Evolutionary conservation across 2,797 vertebrate species (phyloP), one percentile per base, ranked within the genome.

Genomic region (Denticeps clupeoides): DNA sequence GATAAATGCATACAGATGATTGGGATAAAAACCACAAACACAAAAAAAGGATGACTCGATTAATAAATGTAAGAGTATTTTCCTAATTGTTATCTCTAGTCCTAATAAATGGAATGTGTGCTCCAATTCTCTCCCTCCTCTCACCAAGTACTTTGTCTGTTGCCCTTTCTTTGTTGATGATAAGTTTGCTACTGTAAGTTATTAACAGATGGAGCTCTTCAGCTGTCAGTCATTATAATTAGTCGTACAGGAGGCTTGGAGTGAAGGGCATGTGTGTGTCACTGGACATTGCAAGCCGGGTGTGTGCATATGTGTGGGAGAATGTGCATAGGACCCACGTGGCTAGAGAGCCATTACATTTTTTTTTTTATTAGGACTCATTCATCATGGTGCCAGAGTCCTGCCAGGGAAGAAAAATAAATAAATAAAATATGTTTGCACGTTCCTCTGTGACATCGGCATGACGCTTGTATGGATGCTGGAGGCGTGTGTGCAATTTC

Each of bases 171-270:
- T 31, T 29, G 11, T 12, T 19, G 24, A 18, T 41, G 23, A 38
- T 38, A 38, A 19, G 35, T 35, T 38, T 38, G 35, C 49, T 15
- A 75, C 66, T 69, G 68, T 63, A 64, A 74, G 68, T 75, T 79
- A 80, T 77, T 78, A 79, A 80, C 74, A 74, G 68, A 69, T 72
- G 72, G 76, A 81, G 74, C 68, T 68, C 72, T 70, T 74, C 65
- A 56, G 62, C 73, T 82, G 75, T 81, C 77, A 59, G 69, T 78
- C 72, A 76, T 73, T 66, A 48, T 76, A 74, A 81, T 81, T 83
- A 81, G 81, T 82, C 72, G 65, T 71, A n/a, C n/a, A 67, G 66
- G 67, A 64, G 69, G 32, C 77, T 74, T 72, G 69, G 62, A 73
- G 68, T 74, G 70, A 71, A 63, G 37, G 51, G 22, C 23, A 22